Percentiles rank a stretch among this genome's conserved stretches.
These are phyloP conservation scores for Beaufortia kweichowensis DNA, from an alignment of 2,113 vertebrate genomes.

Conservation along the genomic window DNA sequence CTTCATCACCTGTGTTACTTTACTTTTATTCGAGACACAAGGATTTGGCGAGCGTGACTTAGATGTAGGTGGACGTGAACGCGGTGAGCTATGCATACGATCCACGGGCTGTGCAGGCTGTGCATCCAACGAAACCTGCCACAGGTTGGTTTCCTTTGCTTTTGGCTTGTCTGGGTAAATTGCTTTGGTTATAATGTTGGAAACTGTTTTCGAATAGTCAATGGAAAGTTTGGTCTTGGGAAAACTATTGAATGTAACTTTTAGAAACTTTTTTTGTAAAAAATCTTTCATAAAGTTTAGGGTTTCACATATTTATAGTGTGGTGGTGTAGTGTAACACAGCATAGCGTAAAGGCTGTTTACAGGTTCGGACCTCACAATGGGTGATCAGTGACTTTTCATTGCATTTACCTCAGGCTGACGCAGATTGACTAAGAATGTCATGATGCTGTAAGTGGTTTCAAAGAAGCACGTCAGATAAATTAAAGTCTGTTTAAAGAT, in stretches of 20 bases:
- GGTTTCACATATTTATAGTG: not conserved
- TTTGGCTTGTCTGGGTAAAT: not conserved
- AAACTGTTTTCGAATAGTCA: not conserved
- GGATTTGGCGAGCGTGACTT: slow-evolving; percentile 40
- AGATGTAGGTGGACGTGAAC: slow-evolving; percentile 29
- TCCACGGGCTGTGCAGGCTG: slow-evolving; percentile 84
- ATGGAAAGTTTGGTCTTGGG: not conserved
- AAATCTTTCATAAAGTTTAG: too few relatives aligned
- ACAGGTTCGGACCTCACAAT: not conserved
- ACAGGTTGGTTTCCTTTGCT: slow-evolving; percentile 73
- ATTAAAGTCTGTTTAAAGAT: too few relatives aligned
- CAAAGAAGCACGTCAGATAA: too few relatives aligned
- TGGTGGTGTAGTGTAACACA: not conserved
- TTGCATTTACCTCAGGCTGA: not conserved
- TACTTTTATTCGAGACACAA: slow-evolving; percentile 47
- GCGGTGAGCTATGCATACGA: slow-evolving; percentile 82
- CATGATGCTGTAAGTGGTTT: not conserved
- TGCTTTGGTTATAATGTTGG: not conserved
- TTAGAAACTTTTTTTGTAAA: too few relatives aligned
- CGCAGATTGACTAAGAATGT: not conserved
- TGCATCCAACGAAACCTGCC: slow-evolving; percentile 86
- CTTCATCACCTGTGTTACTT: slow-evolving; percentile 29
- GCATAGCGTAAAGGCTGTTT: not conserved
- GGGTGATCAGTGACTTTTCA: not conserved
- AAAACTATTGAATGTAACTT: not conserved